A percentile compares a stretch with the other conserved stretches of the same genome.
Evolutionary conservation across 92 coral and sea anemone genomes (phyloP).

Genomic region (Desmophyllum pertusum): DNA sequence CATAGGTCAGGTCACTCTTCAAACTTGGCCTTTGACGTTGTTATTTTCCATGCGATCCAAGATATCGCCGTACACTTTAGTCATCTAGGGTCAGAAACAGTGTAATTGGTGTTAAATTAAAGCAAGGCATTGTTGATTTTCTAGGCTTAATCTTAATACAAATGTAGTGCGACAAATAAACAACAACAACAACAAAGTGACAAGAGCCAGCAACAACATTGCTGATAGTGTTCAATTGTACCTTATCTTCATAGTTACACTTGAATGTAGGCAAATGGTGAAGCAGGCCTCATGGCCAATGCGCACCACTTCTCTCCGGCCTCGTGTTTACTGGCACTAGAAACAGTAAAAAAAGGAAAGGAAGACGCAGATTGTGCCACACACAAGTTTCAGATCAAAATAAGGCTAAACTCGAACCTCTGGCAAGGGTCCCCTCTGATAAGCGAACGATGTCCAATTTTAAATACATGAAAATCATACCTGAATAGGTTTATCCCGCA

Average conservation of each 20-base stretch:
- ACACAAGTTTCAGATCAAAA: neutral
- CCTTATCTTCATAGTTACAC: conserved; percentile 92
- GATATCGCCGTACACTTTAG: conserved; percentile 91
- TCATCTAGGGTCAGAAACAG: conserved; percentile 70
- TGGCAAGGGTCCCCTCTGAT: too few species aligned
- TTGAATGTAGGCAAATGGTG: conserved; percentile 83
- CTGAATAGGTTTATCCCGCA: conserved; percentile 94
- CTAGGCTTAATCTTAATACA: too few species aligned
- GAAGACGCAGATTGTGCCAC: neutral
- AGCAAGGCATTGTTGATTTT: too few species aligned
- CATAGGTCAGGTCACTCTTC: conserved; percentile 38
- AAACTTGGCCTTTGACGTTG: conserved; percentile 68
- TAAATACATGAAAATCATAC: conserved; percentile 24
- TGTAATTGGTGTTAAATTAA: neutral
- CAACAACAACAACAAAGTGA: too few species aligned
- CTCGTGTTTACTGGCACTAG: conserved; percentile 73
- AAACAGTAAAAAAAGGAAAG: neutral
- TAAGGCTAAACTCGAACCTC: neutral
- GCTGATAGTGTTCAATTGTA: neutral
- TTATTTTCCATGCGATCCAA: conserved; percentile 78
- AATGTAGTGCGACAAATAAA: neutral
- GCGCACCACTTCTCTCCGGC: conserved; percentile 99
- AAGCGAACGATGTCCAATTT: neutral
- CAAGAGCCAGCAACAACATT: neutral
- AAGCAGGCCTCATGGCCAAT: conserved; percentile 87